Evolutionary conservation across 1,140 invertebrate genomes (phyloP).

Genomic region (Heterodera carotae): DNA sequence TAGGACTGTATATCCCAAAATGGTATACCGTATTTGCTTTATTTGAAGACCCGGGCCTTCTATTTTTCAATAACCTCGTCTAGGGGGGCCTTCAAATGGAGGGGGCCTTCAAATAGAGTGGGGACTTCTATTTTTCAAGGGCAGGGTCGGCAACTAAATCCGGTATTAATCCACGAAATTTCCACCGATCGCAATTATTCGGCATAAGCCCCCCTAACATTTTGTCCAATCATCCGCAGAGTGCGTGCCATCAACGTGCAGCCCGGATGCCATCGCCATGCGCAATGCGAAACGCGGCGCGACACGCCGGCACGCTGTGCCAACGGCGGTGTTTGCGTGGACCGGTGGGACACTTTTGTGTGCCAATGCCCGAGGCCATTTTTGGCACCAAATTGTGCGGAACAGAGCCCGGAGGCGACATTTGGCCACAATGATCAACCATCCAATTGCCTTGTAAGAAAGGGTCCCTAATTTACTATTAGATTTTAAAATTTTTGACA

Average conservation of each 20-base stretch:
- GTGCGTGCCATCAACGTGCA: conserved; percentile 30
- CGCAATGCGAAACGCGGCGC: conserved; percentile 19
- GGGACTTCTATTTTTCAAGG: too few species aligned
- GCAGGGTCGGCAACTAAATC: too few species aligned
- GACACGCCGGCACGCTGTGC: conserved; percentile 70
- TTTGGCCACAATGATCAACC: conserved; percentile 24
- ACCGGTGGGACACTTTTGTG: conserved; percentile 82
- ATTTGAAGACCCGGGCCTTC: too few species aligned
- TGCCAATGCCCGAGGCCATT: conserved; percentile 77
- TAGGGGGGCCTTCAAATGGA: too few species aligned
- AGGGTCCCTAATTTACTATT: too few species aligned
- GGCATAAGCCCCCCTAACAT: too few species aligned
- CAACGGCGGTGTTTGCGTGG: conserved; percentile 81
- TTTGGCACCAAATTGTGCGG: conserved; percentile 9
- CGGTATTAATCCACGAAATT: too few species aligned
- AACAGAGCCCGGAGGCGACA: background rate
- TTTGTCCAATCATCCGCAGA: background rate
- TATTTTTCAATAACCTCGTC: too few species aligned
- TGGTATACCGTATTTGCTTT: too few species aligned
- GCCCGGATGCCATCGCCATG: conserved; percentile 28
- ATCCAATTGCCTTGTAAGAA: conserved; percentile 4
- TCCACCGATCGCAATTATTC: background rate
- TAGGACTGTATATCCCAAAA: too few species aligned
- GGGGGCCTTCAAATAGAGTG: too few species aligned
- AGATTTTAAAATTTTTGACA: too few species aligned